Evolutionary conservation across 1,140 invertebrate genomes (phyloP), one percentile per base, ranked within the genome.

Genomic region (Dufourea novaeangliae): DNA sequence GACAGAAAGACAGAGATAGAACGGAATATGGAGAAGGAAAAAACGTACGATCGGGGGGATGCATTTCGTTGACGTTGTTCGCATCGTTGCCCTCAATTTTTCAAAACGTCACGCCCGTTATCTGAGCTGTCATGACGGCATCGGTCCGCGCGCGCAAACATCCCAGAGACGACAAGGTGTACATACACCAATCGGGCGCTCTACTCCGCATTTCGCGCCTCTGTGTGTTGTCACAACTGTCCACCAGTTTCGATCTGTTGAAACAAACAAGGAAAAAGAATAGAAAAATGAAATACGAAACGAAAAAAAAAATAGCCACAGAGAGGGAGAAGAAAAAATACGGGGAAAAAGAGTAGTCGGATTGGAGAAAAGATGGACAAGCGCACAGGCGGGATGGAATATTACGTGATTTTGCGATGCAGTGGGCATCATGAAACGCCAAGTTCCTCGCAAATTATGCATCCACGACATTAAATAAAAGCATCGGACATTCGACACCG

Each of bases 191-290:
- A n/a, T n/a, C n/a, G n/a, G n/a, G n/a, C n/a, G n/a, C n/a, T n/a
- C n/a, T n/a, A n/a, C n/a, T n/a, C n/a, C n/a, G n/a, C n/a, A n/a
- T n/a, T n/a, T n/a, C 50, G 62, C 61, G 67, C 27, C 62, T 68
- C 70, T 79, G n/a, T n/a, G n/a, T 50, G 76, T 80, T 85, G 82
- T 89, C 82, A 88, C 83, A 86, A 88, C 80, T 87, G 84, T 82
- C 81, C 79, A 63, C 76, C 78, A 63, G 82, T 70, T 70, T 84
- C 79, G 78, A 78, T 74, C 67, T 75, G 67, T 50, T 72, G 61
- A 64, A 83, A 74, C 57, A 59, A 29, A 57, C n/a, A 70, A 77
- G 25, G 44, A 61, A 71, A 46, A 46, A 78, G 68, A 73, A 41
- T 25, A 37, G 8, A 37, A 37, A 37, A 5, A 37, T 37, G 8